Evolutionary conservation across 2,113 vertebrate species (phyloP), one percentile per base, ranked within the genome.

Genomic region (Hystrix brachyura): DNA sequence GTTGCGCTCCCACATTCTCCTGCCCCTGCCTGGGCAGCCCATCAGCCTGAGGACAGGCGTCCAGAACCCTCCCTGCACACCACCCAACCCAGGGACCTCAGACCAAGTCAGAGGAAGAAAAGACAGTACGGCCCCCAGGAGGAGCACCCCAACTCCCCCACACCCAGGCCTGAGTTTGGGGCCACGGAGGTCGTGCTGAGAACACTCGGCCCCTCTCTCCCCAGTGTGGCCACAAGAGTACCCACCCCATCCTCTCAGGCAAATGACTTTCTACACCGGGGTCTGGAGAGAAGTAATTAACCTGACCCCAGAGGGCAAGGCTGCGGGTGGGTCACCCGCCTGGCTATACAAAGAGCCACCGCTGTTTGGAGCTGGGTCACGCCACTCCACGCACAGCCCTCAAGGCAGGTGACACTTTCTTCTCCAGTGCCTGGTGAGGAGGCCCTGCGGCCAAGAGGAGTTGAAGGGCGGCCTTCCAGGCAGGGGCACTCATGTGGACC

Each of bases 211-310:
- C 43, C n/a, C 43, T 13, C 17, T 4, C 23, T 48, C 64, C 21
- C 21, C 69, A 2, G 81, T 0, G 29, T 17, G 83, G 71, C 25
- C 3, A 0, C 1, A 60, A 81, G 25, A n/a, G 69, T 19, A 5
- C 74, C 38, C 12, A 21, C 53, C 55, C n/a, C n/a, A 65, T 21
- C 91, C 85, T 93, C 69, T 92, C 93, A 90, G 94, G 72, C 59
- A 92, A 97, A 85, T 62, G 93, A 57, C 95, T 92, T 94, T 83
- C 89, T 86, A 84, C 3, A 43, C 93, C 1, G 38, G 88, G 32
- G 43, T 85, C 94, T 57, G 7, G 72, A 74, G 96, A 84, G 60
- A 92, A 84, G 93, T 94, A 89, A 97, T 96, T 95, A 96, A 94
- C 62, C 3, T 1, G 85, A 87, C 93, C 53, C 74, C 72, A 46